Conservation (phyloP, 2,113 vertebrate species). For the Capreolus pygargus region DNA sequence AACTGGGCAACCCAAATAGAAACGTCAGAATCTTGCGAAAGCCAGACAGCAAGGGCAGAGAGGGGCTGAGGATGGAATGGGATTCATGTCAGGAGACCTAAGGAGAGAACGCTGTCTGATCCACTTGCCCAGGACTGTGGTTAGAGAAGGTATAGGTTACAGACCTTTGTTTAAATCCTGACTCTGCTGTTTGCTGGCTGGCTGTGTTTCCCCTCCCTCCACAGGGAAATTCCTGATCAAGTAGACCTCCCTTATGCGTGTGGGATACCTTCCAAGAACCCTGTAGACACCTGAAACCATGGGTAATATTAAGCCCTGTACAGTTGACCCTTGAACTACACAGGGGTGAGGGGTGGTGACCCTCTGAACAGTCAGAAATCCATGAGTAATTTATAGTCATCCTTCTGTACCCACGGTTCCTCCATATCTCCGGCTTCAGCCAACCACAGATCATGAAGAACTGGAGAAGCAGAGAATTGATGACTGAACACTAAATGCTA, state of each 20-base stretch:
- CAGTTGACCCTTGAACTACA: neutral
- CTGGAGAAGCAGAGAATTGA: neutral
- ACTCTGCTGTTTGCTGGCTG: neutral
- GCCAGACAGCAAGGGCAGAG: neutral
- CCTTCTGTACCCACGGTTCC: neutral
- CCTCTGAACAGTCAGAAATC: neutral
- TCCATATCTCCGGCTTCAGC: neutral
- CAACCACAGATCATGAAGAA: neutral
- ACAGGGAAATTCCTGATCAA: neutral
- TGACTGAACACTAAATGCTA: neutral
- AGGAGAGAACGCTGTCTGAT: neutral
- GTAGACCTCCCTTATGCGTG: rapidly evolving
- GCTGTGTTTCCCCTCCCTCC: neutral
- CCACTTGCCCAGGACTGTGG: neutral
- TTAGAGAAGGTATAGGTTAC: neutral
- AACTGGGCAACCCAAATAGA: neutral
- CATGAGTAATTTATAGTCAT: neutral
- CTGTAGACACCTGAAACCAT: neutral
- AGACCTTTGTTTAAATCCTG: neutral
- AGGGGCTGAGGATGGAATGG: neutral
- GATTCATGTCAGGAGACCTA: neutral
- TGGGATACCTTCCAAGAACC: neutral
- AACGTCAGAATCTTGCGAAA: neutral
- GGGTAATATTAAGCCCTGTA: neutral
- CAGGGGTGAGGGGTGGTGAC: too few relatives aligned